phyloP scores from a whole-genome alignment of 2,113 vertebrate genomes.

The Tretioscincus oriximinensis region DNA sequence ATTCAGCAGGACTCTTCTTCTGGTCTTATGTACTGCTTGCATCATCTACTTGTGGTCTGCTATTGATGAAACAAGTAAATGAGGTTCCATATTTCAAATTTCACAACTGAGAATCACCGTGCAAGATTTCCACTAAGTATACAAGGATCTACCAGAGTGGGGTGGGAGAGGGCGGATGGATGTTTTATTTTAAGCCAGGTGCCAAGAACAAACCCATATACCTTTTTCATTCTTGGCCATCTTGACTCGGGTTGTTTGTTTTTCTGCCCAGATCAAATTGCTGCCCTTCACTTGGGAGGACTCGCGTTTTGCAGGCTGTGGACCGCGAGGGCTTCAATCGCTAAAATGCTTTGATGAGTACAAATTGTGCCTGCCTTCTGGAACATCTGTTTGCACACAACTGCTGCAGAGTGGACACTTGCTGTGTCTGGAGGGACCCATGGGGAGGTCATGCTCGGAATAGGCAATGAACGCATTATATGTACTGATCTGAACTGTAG shows the following conservation, averaged over 20 bases:
- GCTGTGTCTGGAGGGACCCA: background rate
- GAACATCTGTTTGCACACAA: background rate
- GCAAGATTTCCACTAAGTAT: too few species aligned
- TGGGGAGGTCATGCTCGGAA: background rate
- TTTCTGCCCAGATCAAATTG: background rate
- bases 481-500: background rate
- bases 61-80: too few species aligned
- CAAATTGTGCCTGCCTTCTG: background rate
- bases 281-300: conserved; percentile 3
- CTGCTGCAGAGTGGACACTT: background rate
- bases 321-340: background rate
- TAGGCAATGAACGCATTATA: background rate
- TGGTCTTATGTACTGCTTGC: too few species aligned
- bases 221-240: background rate
- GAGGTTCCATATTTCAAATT: too few species aligned
- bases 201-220: too few species aligned
- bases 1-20: too few species aligned
- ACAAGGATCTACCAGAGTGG: too few species aligned
- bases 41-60: too few species aligned
- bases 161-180: too few species aligned
- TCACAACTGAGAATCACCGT: too few species aligned
- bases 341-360: background rate
- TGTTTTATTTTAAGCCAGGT: background rate
- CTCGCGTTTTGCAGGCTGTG: background rate
- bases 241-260: background rate